Evolutionary conservation across 2,113 vertebrate genomes (phyloP).

Genomic region (Tretioscincus oriximinensis): DNA sequence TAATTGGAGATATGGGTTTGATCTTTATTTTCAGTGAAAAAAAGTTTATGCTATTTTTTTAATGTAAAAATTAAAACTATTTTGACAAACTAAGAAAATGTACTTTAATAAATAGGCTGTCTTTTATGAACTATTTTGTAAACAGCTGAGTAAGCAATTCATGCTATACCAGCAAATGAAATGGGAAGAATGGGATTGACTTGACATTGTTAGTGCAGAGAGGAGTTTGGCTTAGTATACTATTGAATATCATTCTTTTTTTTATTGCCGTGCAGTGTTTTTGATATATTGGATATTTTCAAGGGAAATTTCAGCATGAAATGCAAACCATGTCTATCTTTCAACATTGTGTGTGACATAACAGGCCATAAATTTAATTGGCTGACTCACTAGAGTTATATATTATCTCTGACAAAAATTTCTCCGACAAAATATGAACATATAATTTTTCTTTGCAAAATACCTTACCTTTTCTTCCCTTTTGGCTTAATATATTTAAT

Average conservation of each 20-base stretch:
- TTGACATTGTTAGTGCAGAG: background rate
- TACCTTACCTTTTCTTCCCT: background rate
- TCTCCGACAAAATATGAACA: background rate
- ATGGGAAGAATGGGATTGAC: background rate
- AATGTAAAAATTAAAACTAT: background rate
- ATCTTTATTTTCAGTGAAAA: background rate
- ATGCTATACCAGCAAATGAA: background rate
- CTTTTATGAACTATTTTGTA: background rate
- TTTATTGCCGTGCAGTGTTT: background rate
- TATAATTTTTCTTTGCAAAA: background rate
- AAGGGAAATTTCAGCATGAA: conserved; percentile 8
- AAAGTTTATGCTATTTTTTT: too few species aligned
- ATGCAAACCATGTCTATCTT: conserved; percentile 9
- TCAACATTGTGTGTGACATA: conserved; percentile 1
- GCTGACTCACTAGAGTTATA: background rate
- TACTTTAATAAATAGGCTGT: background rate
- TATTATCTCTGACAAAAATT: conserved; percentile 3
- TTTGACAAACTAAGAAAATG: background rate
- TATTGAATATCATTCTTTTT: background rate
- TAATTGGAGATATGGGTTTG: too few species aligned
- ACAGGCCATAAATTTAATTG: conserved; percentile 14
- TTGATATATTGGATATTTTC: conserved; percentile 13
- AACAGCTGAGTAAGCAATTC: background rate
- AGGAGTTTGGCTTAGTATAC: background rate
- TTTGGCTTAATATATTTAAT: conserved; percentile 4